phyloP scores from a whole-genome alignment of 2,888 invertebrate species.

The Apodemia duryi region DNA sequence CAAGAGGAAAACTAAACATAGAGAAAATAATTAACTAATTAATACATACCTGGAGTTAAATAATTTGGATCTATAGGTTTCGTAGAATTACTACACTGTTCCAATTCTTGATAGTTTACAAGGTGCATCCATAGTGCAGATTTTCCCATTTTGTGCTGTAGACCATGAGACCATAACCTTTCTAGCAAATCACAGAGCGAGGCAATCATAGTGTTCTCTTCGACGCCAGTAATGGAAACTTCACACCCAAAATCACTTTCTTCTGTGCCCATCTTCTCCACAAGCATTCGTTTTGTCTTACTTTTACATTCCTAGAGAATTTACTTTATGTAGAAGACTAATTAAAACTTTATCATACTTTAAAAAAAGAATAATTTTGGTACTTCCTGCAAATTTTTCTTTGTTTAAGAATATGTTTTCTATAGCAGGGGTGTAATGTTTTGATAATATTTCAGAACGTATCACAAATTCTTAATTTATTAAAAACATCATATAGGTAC shows the following conservation, averaged over 20 bases:
- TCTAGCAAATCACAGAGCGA: conserved; percentile 98
- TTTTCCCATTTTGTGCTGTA: conserved; percentile 97
- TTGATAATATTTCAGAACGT: too few relatives aligned
- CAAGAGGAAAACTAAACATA: too few relatives aligned
- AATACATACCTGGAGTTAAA: conserved; percentile 30
- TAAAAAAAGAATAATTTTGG: too few relatives aligned
- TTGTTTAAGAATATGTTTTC: too few relatives aligned
- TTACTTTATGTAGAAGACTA: not conserved
- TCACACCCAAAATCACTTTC: conserved; percentile 95
- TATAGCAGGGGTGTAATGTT: too few relatives aligned
- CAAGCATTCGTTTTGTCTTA: conserved; percentile 98
- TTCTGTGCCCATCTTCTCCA: conserved; percentile 99
- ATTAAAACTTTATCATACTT: not conserved
- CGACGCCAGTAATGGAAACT: conserved; percentile 84
- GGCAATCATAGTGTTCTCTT: conserved; percentile 99
- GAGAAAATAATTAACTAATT: too few relatives aligned
- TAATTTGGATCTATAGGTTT: conserved; percentile 72
- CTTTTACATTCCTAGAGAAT: conserved; percentile 88
- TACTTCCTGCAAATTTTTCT: too few relatives aligned
- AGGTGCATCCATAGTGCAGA: conserved; percentile 98
- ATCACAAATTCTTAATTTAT: too few relatives aligned
- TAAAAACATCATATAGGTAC: too few relatives aligned
- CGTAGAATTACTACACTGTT: conserved; percentile 81
- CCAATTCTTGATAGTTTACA: conserved; percentile 91
- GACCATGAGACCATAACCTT: conserved; percentile 98